These are phyloP conservation scores for Apodemus speciosus DNA, from an alignment of 2,113 vertebrate genomes.

Conservation along the genomic window DNA sequence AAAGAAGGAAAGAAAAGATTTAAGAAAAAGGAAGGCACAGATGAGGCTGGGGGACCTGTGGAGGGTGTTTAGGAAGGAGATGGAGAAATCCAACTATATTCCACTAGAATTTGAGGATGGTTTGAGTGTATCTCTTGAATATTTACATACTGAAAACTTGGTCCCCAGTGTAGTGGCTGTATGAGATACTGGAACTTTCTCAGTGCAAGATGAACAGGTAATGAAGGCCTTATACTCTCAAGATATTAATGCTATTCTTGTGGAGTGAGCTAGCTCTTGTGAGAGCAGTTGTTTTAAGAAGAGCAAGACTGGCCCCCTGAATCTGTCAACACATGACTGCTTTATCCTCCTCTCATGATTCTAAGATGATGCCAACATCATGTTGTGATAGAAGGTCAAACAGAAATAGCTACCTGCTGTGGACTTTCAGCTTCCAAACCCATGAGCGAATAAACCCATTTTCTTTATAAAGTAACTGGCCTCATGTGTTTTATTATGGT, in stretches of 20 bases:
- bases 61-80: background rate
- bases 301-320: background rate
- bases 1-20: background rate
- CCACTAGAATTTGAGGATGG: no score
- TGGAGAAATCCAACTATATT: background rate
- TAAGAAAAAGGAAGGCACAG: background rate
- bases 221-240: background rate
- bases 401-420: background rate
- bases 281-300: background rate
- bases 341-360: background rate
- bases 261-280: background rate
- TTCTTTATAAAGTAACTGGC: background rate
- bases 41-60: background rate
- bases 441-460: background rate
- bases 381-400: background rate
- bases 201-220: background rate
- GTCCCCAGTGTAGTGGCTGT: background rate
- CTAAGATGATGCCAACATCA: background rate
- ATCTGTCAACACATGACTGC: background rate
- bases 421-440: background rate
- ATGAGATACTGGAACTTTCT: background rate
- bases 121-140: background rate
- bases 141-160: background rate
- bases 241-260: background rate
- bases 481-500: background rate